Conservation (phyloP, 2,888 invertebrate genomes). For the Tetanocera ferruginea region DNA sequence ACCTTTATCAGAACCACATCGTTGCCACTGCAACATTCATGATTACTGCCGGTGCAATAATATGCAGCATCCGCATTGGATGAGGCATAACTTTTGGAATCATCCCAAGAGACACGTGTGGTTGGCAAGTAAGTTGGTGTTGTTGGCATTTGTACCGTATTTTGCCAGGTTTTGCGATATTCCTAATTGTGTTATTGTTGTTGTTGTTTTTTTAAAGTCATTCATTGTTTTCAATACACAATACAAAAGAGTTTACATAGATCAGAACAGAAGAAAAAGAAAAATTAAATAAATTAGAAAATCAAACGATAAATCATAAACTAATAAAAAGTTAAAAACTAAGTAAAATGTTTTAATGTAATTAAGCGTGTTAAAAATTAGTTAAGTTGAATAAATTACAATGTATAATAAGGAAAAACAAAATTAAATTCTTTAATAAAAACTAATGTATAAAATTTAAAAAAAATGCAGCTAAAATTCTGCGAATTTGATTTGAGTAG, state of each 20-base stretch:
- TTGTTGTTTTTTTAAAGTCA: constrained; percentile 39
- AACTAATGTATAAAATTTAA: background rate
- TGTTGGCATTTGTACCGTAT: constrained; percentile 64
- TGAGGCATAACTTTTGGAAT: constrained; percentile 66
- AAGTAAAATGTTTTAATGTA: constrained; percentile 36
- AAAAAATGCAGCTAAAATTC: too few species aligned
- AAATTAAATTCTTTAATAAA: background rate
- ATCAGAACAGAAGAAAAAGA: constrained; percentile 33
- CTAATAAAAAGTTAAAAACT: constrained; percentile 38
- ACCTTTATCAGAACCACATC: constrained; percentile 70
- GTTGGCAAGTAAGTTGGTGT: constrained; percentile 66
- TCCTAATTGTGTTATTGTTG: constrained; percentile 52
- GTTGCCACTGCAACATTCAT: constrained; percentile 68
- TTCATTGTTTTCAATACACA: constrained; percentile 27
- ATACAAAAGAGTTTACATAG: constrained; percentile 27
- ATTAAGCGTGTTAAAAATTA: background rate
- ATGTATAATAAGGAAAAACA: background rate
- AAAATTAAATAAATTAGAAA: constrained; percentile 42
- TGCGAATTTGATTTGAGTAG: too few species aligned
- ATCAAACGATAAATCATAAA: constrained; percentile 30
- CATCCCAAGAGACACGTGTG: constrained; percentile 68
- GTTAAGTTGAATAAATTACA: constrained; percentile 8
- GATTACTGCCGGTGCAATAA: constrained; percentile 67
- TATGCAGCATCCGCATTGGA: constrained; percentile 57
- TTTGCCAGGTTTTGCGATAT: constrained; percentile 66